Base-by-base conservation (phyloP, 2,797 vertebrate species). In the Orientallactaga sibirica region DNA sequence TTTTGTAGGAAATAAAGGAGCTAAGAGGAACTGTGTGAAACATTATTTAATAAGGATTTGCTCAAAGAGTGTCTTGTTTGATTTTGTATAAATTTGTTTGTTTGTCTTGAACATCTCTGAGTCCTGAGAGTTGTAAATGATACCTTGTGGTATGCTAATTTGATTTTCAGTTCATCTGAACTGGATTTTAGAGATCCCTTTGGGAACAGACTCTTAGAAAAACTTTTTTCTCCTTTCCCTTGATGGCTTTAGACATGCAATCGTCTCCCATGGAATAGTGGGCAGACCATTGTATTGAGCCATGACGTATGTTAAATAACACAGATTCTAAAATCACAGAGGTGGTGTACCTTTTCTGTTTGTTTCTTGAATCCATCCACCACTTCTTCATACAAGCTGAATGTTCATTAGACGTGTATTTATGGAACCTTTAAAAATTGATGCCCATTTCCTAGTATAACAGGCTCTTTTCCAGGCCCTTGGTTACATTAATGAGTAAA, bases 91-190 rank as follows among this genome's bases (percentile, higher is more conserved):
- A 20, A 73, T 90, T 67, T 78, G 19, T 64, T 12, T 64, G 20
- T 55, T 5, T 82, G 24, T 86, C n/a, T 79, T 67, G 67, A 82
- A 73, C 11, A 64, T 82, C 55, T 16, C 27, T 78, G 22, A 15
- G 22, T 86, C 11, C 22, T 48, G 20, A 84, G 48, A 86, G 86
- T 83, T 84, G 37, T 18, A 67, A n/a, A 37, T 58, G 66, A 33
- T 58, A 11, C 4, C 10, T 37, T 66, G 27, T 75, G 73, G 2
- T 37, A 25, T 19, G 77, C 76, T 77, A 71, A 77, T 86, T 88
- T 85, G 64, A 90, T n/a, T 93, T 94, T 73, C 88, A 52, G 19
- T 87, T 85, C n/a, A 80, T 75, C 55, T 41, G 70, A 74, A 77
- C 24, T 76, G 52, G 37, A 83, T 66, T 88, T 79, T 73, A 20